A percentile compares a stretch with the other conserved stretches of the same genome.
Evolutionary conservation across 2,888 invertebrate species (phyloP).

Genomic region (Acholoe squamosa): DNA sequence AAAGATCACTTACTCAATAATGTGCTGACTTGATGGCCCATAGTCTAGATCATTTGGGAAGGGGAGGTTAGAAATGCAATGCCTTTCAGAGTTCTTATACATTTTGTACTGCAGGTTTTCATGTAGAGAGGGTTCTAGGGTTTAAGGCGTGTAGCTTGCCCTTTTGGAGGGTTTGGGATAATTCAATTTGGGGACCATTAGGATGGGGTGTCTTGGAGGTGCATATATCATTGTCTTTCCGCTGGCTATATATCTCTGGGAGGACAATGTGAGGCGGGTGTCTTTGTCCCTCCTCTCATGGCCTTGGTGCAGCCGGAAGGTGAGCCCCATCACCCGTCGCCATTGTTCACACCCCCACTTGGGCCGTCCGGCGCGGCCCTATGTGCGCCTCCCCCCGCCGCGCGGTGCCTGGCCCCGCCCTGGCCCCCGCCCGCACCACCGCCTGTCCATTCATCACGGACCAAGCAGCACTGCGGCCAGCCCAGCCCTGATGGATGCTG

Average conservation of each 20-base stretch:
- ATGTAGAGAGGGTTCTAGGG: background rate
- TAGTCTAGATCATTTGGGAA: background rate
- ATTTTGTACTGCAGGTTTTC: background rate
- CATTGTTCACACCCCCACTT: conserved; percentile 39
- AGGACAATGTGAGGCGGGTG: background rate
- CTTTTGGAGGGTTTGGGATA: background rate
- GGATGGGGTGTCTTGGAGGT: background rate
- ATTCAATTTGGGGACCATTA: conserved; percentile 21
- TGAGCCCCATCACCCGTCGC: background rate
- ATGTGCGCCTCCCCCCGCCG: background rate
- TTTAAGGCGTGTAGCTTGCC: background rate
- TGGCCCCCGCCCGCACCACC: conserved; percentile 38
- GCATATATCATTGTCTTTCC: conserved; percentile 47
- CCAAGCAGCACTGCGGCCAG: conserved; percentile 26
- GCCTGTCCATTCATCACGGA: conserved; percentile 35
- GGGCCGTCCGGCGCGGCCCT: background rate
- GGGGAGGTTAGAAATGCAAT: background rate
- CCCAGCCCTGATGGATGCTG: conserved; percentile 51
- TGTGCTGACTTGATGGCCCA: background rate
- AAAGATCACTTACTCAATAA: background rate
- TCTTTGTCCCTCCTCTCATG: conserved; percentile 24
- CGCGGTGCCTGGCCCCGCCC: background rate
- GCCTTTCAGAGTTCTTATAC: background rate
- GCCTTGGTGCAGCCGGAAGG: background rate
- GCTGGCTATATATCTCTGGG: background rate